Percentiles rank a stretch among this genome's conserved stretches.
Evolutionary conservation across 2,113 vertebrate species (phyloP).

Genomic region (Turdus rufiventris): DNA sequence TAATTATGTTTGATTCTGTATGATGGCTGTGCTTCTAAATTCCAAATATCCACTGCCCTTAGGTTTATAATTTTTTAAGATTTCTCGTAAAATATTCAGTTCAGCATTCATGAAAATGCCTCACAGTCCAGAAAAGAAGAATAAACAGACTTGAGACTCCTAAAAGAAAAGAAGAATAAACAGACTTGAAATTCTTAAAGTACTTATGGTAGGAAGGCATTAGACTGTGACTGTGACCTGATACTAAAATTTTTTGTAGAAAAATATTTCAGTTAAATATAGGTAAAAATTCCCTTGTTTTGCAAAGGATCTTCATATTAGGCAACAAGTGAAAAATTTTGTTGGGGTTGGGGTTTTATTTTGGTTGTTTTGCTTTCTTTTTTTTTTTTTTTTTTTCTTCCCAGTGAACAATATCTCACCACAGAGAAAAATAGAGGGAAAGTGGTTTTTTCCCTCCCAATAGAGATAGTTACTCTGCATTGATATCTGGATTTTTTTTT

Average conservation of each 20-base stretch:
- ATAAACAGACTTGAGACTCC: background rate
- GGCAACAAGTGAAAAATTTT: rapidly evolving
- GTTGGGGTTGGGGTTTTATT: rapidly evolving
- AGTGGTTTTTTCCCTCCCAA: background rate
- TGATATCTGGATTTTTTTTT: background rate
- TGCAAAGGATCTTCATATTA: background rate
- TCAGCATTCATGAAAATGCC: background rate
- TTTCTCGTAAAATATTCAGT: background rate
- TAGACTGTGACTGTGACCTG: background rate
- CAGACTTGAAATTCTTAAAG: too few relatives aligned
- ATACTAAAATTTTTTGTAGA: background rate
- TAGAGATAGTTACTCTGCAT: background rate
- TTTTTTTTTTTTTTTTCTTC: background rate
- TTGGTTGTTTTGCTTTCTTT: background rate
- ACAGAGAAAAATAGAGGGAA: background rate
- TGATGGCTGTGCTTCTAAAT: background rate
- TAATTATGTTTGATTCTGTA: background rate
- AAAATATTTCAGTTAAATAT: background rate
- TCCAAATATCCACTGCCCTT: background rate
- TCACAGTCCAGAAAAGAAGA: background rate
- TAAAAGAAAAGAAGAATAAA: background rate
- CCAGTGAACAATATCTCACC: background rate
- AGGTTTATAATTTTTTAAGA: background rate
- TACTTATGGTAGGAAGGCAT: background rate
- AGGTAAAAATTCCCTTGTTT: background rate